phyloP scores from a whole-genome alignment of 2,113 vertebrate genomes.

The Abramis brama region DNA sequence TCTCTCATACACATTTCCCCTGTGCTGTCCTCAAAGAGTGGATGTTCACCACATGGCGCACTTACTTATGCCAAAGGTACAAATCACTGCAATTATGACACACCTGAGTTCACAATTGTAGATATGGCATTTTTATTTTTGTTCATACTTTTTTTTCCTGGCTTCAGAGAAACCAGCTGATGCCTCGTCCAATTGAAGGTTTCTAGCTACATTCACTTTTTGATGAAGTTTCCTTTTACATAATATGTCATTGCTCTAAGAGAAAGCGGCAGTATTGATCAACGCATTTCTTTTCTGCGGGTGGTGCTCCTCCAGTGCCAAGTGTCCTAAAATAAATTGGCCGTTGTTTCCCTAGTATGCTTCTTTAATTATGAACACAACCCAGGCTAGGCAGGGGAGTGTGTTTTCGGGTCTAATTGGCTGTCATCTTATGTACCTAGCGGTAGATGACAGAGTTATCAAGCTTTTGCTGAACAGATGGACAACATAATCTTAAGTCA shows the following conservation, averaged over 20 bases:
- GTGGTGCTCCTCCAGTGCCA: conserved; percentile 30
- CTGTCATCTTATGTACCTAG: conserved; percentile 34
- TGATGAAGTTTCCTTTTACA: background rate
- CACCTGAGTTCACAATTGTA: conserved; percentile 6
- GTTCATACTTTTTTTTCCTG: background rate
- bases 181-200: background rate
- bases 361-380: conserved; percentile 52
- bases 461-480: conserved; percentile 32
- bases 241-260: conserved; percentile 37
- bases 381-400: conserved; percentile 23
- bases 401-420: conserved; percentile 33
- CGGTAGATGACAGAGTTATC: conserved; percentile 1
- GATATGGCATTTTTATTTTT: background rate
- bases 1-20: background rate
- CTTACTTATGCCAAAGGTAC: background rate
- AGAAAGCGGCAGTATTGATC: conserved; percentile 56
- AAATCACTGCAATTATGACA: background rate
- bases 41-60: background rate
- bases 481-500: conserved; percentile 27
- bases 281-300: conserved; percentile 42
- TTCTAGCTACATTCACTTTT: background rate
- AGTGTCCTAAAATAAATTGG: conserved; percentile 56
- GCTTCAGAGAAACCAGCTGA: background rate
- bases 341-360: conserved; percentile 37
- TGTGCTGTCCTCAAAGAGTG: background rate